Base-by-base conservation (phyloP, 2,888 invertebrate genomes). In the Hemicrepidius hirtus region DNA sequence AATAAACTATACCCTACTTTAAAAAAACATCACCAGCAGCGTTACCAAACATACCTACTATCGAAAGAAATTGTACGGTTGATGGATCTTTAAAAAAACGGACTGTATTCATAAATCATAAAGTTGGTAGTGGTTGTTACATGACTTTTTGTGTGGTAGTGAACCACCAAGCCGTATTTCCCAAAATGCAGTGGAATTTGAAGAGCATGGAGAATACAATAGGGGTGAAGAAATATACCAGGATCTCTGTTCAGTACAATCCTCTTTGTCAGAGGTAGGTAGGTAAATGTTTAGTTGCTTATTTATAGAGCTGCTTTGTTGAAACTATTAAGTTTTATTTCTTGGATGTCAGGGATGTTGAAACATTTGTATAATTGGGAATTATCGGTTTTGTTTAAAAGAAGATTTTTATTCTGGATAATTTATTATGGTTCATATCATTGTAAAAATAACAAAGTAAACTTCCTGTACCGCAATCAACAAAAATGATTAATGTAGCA, bases 151-250 rank as follows among this genome's bases (percentile, higher is more conserved):
- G 77, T 75, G 75, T 81, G 80, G 16, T 63, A 84, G 84, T 78
- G 82, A 85, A 78, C 80, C 82, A 71, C 80, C 82, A 68, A 75
- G 78, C 64, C 79, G 79, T 70, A 75, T 78, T 66, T 66, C 71
- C 37, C 60, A 73, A 40, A 69, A 75, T 70, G 71, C 68, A 12
- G 80, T 82, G 76, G 89, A 88, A 79, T 92, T 92, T 86, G 90
- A 90, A 82, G 91, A 90, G 87, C 91, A 89, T 88, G 66, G 71
- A 13, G 76, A 75, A 4, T 71, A 70, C 66, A 72, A 71, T 84
- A 92, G 92, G 88, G 95, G 95, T 86, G 97, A 97, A 87, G 95
- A 96, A 89, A 95, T 97, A 87, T 97, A 97, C 90, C 96, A 97
- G 89, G 97, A 97, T 90, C 91, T 97, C 85, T 96, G 95, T 90